A percentile compares a stretch with the other conserved stretches of the same genome.
These are phyloP conservation scores for Rhopilema esculentum DNA, from an alignment of 30 jellyfish, hydroid and myxozoan species.

Conservation along the genomic window DNA sequence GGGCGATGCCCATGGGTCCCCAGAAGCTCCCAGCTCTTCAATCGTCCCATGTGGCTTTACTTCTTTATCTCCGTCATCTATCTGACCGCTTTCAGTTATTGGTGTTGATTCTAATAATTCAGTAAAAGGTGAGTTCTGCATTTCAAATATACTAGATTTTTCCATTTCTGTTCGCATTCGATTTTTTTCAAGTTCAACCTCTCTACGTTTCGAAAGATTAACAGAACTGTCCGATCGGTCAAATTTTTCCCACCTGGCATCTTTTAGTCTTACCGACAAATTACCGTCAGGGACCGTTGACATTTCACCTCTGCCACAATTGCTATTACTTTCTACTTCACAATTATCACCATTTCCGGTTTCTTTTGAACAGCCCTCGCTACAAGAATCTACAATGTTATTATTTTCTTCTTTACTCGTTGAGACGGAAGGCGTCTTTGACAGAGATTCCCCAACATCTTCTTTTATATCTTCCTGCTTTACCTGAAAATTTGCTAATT, in stretches of 20 bases:
- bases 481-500: constrained; percentile 52
- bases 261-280: neutral
- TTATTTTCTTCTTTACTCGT: neutral
- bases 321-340: too few species aligned
- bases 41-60: neutral
- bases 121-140: constrained; percentile 7
- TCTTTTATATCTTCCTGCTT: neutral
- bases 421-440: neutral
- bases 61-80: neutral
- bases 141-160: neutral
- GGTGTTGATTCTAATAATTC: constrained; percentile 1
- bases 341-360: neutral
- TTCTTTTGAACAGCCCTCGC: neutral
- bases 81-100: neutral
- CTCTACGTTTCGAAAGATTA: neutral
- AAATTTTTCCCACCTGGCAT: constrained; percentile 45
- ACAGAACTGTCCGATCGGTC: constrained; percentile 46
- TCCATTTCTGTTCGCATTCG: neutral
- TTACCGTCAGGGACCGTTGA: too few species aligned
- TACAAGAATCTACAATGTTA: neutral
- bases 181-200: neutral
- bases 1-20: constrained; percentile 56
- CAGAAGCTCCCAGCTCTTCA: neutral
- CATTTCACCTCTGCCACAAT: too few species aligned
- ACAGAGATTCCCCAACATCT: neutral